phyloP scores from a whole-genome alignment of 2,888 invertebrate genomes.

The Xanthorhoe designata region DNA sequence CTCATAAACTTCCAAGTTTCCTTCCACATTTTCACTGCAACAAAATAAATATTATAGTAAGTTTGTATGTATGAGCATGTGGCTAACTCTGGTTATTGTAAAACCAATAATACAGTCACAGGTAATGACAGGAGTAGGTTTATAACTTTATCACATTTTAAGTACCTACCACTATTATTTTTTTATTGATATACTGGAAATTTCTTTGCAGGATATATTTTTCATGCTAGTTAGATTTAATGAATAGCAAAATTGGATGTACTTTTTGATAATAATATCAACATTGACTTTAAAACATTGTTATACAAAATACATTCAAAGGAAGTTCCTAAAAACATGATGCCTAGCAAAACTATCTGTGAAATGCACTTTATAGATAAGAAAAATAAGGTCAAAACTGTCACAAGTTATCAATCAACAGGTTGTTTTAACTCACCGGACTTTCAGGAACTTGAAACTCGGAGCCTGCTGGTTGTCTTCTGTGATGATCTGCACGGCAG shows the following conservation, averaged over 20 bases:
- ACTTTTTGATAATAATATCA: background rate
- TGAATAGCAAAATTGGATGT: background rate
- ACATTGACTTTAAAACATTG: background rate
- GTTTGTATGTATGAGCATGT: too few species aligned
- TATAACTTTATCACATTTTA: too few species aligned
- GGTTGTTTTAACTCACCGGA: slow-evolving; percentile 66
- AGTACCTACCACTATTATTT: too few species aligned
- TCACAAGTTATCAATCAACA: slow-evolving; percentile 16
- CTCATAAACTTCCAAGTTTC: slow-evolving; percentile 82
- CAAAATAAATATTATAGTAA: slow-evolving; percentile 1
- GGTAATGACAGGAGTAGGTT: too few species aligned
- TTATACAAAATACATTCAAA: background rate
- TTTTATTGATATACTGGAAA: too few species aligned
- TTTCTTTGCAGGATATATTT: too few species aligned
- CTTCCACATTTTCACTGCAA: slow-evolving; percentile 77
- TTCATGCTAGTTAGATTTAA: too few species aligned
- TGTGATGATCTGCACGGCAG: slow-evolving; percentile 75
- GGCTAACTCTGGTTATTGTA: too few species aligned
- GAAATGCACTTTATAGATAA: slow-evolving; percentile 12
- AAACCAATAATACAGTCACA: too few species aligned
- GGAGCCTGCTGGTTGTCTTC: slow-evolving; percentile 71
- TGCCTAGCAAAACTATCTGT: background rate
- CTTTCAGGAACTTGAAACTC: slow-evolving; percentile 80
- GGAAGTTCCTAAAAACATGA: background rate
- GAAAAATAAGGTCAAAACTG: slow-evolving; percentile 15